phyloP scores from a whole-genome alignment of 2,888 invertebrate genomes.

The Phengaris arion region DNA sequence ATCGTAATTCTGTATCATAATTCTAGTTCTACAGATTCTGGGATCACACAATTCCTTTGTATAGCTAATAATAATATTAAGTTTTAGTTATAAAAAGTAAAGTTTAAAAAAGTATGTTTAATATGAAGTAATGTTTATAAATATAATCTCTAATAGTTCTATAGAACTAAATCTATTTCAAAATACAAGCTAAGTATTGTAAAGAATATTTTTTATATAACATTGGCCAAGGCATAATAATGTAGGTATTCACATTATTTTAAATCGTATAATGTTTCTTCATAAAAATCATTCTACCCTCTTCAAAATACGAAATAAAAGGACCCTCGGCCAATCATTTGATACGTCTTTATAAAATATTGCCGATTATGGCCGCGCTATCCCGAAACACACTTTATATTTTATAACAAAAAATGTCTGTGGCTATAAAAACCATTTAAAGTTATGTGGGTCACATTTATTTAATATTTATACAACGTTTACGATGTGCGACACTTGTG shows the following conservation, averaged over 20 bases:
- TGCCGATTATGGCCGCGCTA: constrained; percentile 7
- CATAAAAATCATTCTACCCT: constrained; percentile 11
- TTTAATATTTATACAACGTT: neutral
- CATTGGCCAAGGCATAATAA: neutral
- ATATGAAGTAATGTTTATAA: no score
- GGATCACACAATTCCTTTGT: no score
- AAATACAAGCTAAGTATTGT: no score
- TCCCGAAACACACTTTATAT: constrained; percentile 17
- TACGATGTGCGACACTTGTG: neutral
- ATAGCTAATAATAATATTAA: no score
- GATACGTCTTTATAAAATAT: constrained; percentile 20
- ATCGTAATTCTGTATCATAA: neutral
- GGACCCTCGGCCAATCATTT: constrained; percentile 13
- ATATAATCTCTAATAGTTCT: no score
- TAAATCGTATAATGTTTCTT: constrained; percentile 1
- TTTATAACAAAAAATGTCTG: constrained; percentile 11
- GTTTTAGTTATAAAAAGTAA: no score
- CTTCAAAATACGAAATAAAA: constrained; percentile 20
- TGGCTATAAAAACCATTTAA: constrained; percentile 5
- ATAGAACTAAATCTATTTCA: no score
- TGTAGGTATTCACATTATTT: neutral
- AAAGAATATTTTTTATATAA: no score
- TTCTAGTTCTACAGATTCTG: no score
- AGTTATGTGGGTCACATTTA: constrained; percentile 3
- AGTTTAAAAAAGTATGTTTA: no score